Evolutionary conservation across 1,140 invertebrate species (phyloP), one percentile per base, ranked within the genome.

Genomic region (Globodera rostochiensis): DNA sequence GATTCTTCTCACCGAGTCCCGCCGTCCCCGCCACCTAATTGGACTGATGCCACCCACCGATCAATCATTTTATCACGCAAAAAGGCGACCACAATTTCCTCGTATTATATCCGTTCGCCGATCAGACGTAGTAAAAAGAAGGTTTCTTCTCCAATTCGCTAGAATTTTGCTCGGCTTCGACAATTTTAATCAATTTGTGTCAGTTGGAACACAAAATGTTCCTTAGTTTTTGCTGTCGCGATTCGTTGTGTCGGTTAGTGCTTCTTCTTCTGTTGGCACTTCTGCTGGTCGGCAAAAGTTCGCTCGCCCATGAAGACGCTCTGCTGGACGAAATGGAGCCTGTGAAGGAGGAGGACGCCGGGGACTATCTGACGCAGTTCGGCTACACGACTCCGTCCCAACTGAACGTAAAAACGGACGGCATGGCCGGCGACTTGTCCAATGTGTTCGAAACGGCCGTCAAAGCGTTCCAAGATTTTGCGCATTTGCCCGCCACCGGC

Each of bases 391-490:
- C 21, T 5, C 36, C 46, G 1, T 71, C 69, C 36, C 69, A 71
- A 47, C 69, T 71, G 69, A 71, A 71, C 69, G 46, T 47, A 21
- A 36, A 47, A 7, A 47, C 69, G 69, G 69, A 75, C 21, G 74
- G 74, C 13, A 80, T 85, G 83, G 78, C 80, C 11, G 84, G 82
- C 36, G 84, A 86, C 25, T 67, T 85, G 57, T 69, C 79, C 21
- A 76, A 85, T 80, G 79, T 77, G 21, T 77, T 86, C 74, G 47
- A 21, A 5, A 47, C 19, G 21, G 57, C 82, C 21, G 84, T 76
- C 7, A 74, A 79, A 67, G 82, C 84, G 73, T 86, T 86, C 75
- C 84, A 86, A 75, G 84, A 86, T 60, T 86, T 85, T 77, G 84
- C 84, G 6, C 79, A 82, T 8, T 50, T 85, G 19, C 64, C 66